phyloP scores from a whole-genome alignment of 2,797 vertebrate genomes.

The Potorous gilbertii region DNA sequence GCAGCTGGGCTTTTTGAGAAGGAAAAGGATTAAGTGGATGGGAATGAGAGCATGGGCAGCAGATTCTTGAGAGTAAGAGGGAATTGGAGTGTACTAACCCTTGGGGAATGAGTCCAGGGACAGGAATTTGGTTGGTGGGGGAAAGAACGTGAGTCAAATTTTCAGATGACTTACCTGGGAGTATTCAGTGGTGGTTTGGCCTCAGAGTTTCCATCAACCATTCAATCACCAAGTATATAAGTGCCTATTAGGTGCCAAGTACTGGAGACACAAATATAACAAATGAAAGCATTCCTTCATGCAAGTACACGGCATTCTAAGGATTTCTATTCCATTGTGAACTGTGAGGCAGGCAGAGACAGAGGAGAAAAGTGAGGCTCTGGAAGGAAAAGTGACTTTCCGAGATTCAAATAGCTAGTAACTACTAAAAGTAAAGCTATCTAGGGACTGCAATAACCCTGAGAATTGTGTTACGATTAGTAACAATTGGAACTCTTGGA shows the following conservation, averaged over 20 bases:
- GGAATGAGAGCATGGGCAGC: not conserved
- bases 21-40: not conserved
- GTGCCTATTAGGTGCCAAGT: not conserved
- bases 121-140: not conserved
- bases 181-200: not conserved
- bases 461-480: not conserved
- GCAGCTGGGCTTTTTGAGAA: not conserved
- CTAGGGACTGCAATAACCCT: not conserved
- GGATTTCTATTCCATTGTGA: not conserved
- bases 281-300: not conserved
- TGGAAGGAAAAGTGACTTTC: not conserved
- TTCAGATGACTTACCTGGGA: not conserved
- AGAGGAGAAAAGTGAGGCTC: not conserved
- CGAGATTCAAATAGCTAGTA: not conserved
- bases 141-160: not conserved
- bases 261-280: not conserved
- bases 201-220: not conserved
- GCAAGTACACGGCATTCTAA: not conserved
- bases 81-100: not conserved
- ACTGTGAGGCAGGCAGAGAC: not conserved
- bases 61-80: not conserved
- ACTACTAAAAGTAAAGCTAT: not conserved
- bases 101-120: not conserved
- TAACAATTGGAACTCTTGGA: not conserved
- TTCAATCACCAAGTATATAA: not conserved